Conservation (phyloP, 2,888 invertebrate genomes). For the Stictocephala bisonia region DNA sequence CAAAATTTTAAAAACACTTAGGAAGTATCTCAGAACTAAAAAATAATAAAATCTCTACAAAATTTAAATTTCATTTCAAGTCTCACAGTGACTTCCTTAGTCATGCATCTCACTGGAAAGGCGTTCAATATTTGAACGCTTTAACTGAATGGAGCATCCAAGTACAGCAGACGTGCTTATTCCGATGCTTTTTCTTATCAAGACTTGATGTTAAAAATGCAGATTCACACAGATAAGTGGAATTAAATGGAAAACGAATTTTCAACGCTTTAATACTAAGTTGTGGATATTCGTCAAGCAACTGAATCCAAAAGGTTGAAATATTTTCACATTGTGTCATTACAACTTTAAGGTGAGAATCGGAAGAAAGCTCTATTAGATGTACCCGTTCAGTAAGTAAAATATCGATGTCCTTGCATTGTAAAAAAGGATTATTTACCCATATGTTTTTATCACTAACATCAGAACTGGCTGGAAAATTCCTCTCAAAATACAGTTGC, state of each 20-base stretch:
- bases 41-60: too few species aligned
- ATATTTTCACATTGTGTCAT: too few species aligned
- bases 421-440: neutral
- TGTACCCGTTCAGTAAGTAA: neutral
- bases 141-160: neutral
- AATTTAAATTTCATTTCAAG: too few species aligned
- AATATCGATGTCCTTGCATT: neutral
- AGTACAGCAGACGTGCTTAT: neutral
- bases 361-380: neutral
- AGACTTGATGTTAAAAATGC: neutral
- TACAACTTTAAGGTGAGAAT: neutral
- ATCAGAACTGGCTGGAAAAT: neutral
- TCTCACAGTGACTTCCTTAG: neutral
- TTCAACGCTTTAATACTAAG: neutral
- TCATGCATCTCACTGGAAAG: neutral
- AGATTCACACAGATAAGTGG: neutral
- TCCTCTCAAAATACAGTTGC: neutral
- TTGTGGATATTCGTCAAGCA: neutral
- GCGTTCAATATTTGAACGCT: neutral
- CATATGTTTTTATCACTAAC: neutral
- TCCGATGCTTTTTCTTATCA: neutral
- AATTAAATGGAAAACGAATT: neutral
- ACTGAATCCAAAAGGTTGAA: neutral
- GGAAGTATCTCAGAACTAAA: too few species aligned
- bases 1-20: too few species aligned